phyloP scores from a whole-genome alignment of 1,140 invertebrate genomes.

The Meteorus sp. region DNA sequence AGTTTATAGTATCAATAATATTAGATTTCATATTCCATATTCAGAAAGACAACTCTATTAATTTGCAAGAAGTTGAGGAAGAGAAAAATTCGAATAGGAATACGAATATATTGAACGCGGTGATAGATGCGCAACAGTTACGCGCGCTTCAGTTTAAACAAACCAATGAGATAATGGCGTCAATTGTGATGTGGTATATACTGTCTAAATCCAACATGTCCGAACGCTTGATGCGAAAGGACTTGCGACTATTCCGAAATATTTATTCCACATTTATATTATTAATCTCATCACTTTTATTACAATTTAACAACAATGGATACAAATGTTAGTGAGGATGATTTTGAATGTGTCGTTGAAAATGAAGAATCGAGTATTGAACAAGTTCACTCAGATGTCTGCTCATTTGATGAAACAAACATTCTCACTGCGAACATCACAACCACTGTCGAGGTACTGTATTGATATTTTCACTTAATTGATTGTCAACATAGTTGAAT shows the following conservation, averaged over 20 bases:
- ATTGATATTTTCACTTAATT: too few relatives aligned
- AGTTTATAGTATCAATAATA: too few relatives aligned
- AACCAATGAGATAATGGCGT: neutral
- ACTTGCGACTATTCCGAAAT: neutral
- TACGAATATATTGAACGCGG: too few relatives aligned
- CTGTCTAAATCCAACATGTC: slow-evolving; percentile 19
- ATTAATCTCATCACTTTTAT: neutral
- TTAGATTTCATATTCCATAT: too few relatives aligned
- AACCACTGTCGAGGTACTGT: neutral
- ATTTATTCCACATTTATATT: neutral
- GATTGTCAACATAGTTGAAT: too few relatives aligned
- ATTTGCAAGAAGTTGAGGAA: too few relatives aligned
- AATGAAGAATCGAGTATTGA: neutral
- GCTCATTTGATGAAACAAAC: neutral
- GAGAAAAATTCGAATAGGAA: too few relatives aligned
- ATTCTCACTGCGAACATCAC: neutral
- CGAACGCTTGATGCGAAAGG: slow-evolving; percentile 16
- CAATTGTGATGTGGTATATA: neutral
- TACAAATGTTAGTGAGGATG: neutral
- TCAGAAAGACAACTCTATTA: too few relatives aligned
- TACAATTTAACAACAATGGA: slow-evolving; percentile 9
- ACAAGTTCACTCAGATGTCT: neutral
- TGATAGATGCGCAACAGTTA: neutral
- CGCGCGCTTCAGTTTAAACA: neutral
- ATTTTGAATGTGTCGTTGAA: neutral